Evolutionary conservation across 2,113 vertebrate species (phyloP), one percentile per base, ranked within the genome.

Genomic region (Hemiprocne comata): DNA sequence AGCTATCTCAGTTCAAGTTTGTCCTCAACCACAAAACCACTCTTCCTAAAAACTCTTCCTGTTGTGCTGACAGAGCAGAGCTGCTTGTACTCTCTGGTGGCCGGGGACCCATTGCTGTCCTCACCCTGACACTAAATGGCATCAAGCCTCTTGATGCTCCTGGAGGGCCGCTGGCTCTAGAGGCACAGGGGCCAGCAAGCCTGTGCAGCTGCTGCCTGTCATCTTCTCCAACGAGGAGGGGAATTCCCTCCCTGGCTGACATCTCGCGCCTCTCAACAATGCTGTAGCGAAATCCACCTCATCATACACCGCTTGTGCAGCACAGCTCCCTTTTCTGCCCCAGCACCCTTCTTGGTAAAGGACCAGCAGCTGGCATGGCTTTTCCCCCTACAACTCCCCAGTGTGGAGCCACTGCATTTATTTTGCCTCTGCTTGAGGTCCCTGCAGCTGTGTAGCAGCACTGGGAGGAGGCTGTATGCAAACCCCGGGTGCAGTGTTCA

Each of bases 191-290:
- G 54, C 78, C 51, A 54, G 24, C 0, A 1, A 91, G 95, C 34
- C 61, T 0, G 1, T 65, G 90, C 94, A 95, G 95, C 95, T 97
- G 94, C 96, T 93, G 94, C 67, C 92, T 91, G 92, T 93, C 90
- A 94, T 72, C 92, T 17, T 40, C 50, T 76, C 62, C 78, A 69
- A 25, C 3, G 1, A 82, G 82, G 92, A 87, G 75, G 50, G 85
- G 94, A 96, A 97, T 93, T 93, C 94, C 82, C 71, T 91, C n/a
- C 70, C 40, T 0, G 19, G 50, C 50, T 90, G 96, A 93, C 85
- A 97, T 97, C 92, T 94, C 44, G 1, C 14, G 21, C 95, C 76
- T 96, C 83, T 34, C 95, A 89, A 55, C 83, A 96, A 95, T 84
- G 91, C 89, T 13, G 70, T 79, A 57, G 21, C 72, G 89, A 94